phyloP scores from a whole-genome alignment of 2,113 vertebrate species.

The Scopus umbretta region DNA sequence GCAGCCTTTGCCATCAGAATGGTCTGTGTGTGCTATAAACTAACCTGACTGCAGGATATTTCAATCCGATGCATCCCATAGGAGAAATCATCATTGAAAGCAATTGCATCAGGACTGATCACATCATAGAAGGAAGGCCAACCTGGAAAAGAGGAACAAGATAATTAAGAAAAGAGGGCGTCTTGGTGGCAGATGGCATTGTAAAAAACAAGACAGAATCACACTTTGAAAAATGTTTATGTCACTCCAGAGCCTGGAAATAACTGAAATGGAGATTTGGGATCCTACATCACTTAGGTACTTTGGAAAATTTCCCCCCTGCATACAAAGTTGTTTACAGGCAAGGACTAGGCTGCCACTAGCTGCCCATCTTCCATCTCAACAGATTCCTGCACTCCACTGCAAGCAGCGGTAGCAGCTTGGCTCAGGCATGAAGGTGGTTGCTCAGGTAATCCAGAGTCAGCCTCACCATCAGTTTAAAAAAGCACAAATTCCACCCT shows the following conservation, averaged over 20 bases:
- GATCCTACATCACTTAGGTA: background rate
- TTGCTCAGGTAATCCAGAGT: background rate
- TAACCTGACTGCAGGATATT: constrained; percentile 91
- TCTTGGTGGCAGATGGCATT: background rate
- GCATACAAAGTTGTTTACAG: background rate
- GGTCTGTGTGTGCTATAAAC: constrained; percentile 28
- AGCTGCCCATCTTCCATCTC: background rate
- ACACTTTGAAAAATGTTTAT: background rate
- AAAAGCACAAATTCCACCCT: background rate
- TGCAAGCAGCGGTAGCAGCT: background rate
- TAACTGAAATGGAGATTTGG: background rate
- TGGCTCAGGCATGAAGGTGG: background rate
- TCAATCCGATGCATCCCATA: constrained; percentile 94
- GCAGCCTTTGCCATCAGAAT: background rate
- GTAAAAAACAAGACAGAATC: background rate
- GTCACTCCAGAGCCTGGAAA: background rate
- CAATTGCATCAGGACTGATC: constrained; percentile 79
- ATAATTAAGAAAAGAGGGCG: background rate
- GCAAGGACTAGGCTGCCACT: background rate
- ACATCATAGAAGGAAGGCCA: constrained; percentile 96
- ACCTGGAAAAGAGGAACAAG: constrained; percentile 70
- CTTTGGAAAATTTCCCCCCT: background rate
- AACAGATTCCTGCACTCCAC: background rate
- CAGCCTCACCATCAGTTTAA: background rate
- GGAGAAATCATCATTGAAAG: constrained; percentile 84